A percentile compares a stretch with the other conserved stretches of the same genome.
Conservation (phyloP, 2,113 vertebrate genomes). For the Dissostichus mawsoni region DNA sequence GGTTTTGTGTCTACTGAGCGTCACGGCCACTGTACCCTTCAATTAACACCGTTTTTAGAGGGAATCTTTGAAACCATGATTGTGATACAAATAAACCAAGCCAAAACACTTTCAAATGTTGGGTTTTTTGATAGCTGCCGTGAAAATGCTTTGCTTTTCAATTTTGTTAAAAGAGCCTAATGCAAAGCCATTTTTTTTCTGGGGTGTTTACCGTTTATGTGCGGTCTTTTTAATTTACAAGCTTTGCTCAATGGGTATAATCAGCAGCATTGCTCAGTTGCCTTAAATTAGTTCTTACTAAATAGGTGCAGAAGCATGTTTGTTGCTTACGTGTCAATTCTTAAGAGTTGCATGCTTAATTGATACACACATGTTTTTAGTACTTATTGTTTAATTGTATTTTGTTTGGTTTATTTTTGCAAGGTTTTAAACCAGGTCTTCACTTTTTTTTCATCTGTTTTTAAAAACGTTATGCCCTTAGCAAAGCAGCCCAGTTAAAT, state of each 20-base stretch:
- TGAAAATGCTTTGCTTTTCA: conserved; percentile 54
- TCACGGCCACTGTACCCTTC: conserved; percentile 70
- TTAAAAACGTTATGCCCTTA: too few relatives aligned
- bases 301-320: conserved; percentile 6
- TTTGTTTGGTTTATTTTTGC: background rate
- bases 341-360: background rate
- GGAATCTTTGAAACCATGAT: conserved; percentile 77
- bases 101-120: conserved; percentile 70
- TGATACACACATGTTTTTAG: background rate
- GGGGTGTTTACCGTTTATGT: background rate
- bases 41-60: conserved; percentile 81
- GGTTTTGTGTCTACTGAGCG: conserved; percentile 77
- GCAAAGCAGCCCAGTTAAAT: too few relatives aligned
- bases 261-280: conserved; percentile 21
- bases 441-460: background rate
- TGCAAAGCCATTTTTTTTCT: background rate
- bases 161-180: background rate
- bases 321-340: background rate
- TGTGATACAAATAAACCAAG: conserved; percentile 79
- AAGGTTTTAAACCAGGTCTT: background rate
- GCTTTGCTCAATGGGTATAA: background rate
- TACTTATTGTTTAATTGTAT: background rate
- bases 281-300: background rate
- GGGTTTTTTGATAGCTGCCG: conserved; percentile 37
- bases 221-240: conserved; percentile 9